Percentiles rank a stretch among this genome's conserved stretches.
Evolutionary conservation across 1,140 invertebrate species (phyloP).

Genomic region (Tetramorium parvispinum): DNA sequence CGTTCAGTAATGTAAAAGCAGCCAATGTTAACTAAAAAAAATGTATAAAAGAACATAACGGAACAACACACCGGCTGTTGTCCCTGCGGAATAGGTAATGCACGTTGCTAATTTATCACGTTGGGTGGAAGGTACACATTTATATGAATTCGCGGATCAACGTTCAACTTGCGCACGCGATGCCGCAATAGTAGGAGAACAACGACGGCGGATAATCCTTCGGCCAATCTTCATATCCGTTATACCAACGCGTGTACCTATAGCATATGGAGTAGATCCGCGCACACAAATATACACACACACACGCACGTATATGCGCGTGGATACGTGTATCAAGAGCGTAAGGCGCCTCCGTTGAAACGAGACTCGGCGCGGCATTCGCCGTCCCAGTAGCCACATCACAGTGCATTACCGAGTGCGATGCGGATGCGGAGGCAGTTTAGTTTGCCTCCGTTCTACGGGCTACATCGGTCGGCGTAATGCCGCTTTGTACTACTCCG

Average conservation of each 20-base stretch:
- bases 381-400: constrained; percentile 72
- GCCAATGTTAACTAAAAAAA: background rate
- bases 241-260: constrained; percentile 4
- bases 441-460: constrained; percentile 35
- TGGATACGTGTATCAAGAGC: constrained; percentile 57
- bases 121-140: background rate
- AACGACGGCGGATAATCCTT: constrained; percentile 12
- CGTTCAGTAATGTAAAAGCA: background rate
- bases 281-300: background rate
- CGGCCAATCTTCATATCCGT: constrained; percentile 56
- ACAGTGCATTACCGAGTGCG: constrained; percentile 67
- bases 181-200: background rate
- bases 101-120: background rate
- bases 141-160: background rate
- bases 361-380: background rate
- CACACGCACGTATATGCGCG: background rate
- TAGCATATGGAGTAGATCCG: background rate
- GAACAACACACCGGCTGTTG: no score
- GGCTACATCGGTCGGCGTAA: constrained; percentile 14
- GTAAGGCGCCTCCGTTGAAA: constrained; percentile 71
- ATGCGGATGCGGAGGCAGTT: constrained; percentile 56
- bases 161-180: constrained; percentile 17
- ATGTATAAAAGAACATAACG: background rate
- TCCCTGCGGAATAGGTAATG: background rate
- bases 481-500: constrained; percentile 27